Evolutionary conservation across 2,113 vertebrate genomes (phyloP).

Genomic region (Larimichthys crocea): DNA sequence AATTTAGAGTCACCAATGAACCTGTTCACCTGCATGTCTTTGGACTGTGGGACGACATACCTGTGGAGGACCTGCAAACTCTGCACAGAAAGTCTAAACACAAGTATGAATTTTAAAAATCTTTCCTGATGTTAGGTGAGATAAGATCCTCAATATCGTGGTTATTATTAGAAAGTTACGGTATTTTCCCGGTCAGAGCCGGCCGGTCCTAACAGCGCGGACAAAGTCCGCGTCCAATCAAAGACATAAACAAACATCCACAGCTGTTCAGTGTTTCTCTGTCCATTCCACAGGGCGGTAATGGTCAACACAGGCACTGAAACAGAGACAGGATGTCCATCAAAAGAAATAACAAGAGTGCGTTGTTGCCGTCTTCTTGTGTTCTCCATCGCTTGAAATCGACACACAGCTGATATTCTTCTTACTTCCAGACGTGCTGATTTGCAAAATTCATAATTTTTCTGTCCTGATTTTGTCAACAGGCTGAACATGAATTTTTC

Average conservation of each 20-base stretch:
- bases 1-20: too few relatives aligned
- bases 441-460: background rate
- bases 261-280: background rate
- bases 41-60: too few relatives aligned
- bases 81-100: too few relatives aligned
- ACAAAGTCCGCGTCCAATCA: background rate
- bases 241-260: background rate
- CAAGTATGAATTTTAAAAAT: too few relatives aligned
- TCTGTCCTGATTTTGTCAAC: background rate
- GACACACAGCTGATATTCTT: background rate
- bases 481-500: background rate
- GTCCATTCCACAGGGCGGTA: too few relatives aligned
- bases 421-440: too few relatives aligned
- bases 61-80: too few relatives aligned
- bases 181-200: background rate
- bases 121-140: too few relatives aligned
- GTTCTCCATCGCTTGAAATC: background rate
- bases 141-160: background rate
- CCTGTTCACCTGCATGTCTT: too few relatives aligned
- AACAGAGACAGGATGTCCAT: background rate
- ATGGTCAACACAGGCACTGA: background rate
- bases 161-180: background rate
- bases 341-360: background rate
- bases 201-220: background rate
- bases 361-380: background rate